Evolutionary conservation across 2,113 vertebrate genomes (phyloP).

Genomic region (Elanoides forficatus): DNA sequence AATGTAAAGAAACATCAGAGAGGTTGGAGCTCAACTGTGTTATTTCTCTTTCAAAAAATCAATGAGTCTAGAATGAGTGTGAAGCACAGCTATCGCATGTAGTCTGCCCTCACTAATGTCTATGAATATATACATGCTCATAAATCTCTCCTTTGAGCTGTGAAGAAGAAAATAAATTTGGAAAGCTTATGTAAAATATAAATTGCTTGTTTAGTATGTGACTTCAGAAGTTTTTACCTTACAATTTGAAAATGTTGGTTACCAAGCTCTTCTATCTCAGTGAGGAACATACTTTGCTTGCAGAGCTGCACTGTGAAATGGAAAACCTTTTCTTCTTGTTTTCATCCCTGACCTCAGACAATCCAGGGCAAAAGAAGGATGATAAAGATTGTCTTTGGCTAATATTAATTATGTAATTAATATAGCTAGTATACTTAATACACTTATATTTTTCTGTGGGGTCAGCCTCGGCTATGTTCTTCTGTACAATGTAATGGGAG

Average conservation of each 20-base stretch:
- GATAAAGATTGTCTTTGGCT: background rate
- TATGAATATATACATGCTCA: background rate
- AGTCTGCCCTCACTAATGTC: background rate
- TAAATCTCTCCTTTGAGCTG: background rate
- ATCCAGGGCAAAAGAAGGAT: background rate
- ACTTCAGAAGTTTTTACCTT: background rate
- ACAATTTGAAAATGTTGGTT: background rate
- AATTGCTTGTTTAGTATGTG: background rate
- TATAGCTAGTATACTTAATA: background rate
- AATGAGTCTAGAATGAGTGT: background rate
- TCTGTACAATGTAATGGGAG: background rate
- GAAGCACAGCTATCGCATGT: background rate
- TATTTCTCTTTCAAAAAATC: background rate
- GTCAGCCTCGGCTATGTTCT: background rate
- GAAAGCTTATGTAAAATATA: background rate
- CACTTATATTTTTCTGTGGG: background rate
- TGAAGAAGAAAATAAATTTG: background rate
- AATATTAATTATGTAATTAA: background rate
- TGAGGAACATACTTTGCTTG: background rate
- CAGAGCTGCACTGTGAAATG: background rate
- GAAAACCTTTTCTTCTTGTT: background rate
- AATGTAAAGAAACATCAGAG: background rate
- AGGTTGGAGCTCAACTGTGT: background rate
- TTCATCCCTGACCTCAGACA: background rate
- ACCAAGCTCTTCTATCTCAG: background rate